Percentiles rank a stretch among this genome's conserved stretches.
phyloP scores from a whole-genome alignment of 2,113 vertebrate genomes.

The Pandion haliaetus region DNA sequence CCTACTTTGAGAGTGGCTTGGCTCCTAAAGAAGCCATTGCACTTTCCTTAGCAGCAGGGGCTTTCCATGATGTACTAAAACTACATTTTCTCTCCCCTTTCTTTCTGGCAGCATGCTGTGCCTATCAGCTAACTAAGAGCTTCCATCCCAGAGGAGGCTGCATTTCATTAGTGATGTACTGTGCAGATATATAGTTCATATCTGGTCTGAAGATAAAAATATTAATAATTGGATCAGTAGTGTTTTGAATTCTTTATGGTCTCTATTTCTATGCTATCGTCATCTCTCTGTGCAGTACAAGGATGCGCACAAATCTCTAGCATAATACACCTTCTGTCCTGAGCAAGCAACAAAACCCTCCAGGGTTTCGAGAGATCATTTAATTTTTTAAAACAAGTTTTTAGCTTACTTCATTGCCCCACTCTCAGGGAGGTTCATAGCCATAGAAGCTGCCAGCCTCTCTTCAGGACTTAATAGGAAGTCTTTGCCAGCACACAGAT shows the following conservation, averaged over 20 bases:
- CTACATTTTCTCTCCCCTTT: slow-evolving; percentile 34
- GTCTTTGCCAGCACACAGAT: slow-evolving; percentile 20
- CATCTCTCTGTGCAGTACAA: background rate
- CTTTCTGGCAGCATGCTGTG: slow-evolving; percentile 45
- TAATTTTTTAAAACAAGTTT: slow-evolving; percentile 19
- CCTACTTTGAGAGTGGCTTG: background rate
- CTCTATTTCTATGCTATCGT: background rate
- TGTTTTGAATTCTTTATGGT: slow-evolving; percentile 10
- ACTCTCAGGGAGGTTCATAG: background rate
- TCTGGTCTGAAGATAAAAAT: slow-evolving; percentile 43
- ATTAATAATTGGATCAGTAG: slow-evolving; percentile 31
- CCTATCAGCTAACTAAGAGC: slow-evolving; percentile 49
- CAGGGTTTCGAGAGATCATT: background rate
- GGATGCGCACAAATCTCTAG: background rate
- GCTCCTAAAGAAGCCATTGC: slow-evolving; percentile 30
- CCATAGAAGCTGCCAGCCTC: background rate
- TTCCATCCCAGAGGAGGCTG: slow-evolving; percentile 40
- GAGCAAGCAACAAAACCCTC: background rate
- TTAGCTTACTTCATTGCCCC: slow-evolving; percentile 22
- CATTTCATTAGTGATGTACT: slow-evolving; percentile 38
- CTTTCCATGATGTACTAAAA: slow-evolving; percentile 34
- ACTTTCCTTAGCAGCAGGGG: slow-evolving; percentile 47
- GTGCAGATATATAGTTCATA: background rate
- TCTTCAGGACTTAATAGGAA: slow-evolving; percentile 29
- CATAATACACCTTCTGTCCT: background rate